Evolutionary conservation across 2,113 vertebrate genomes (phyloP).

Genomic region (Poecilia latipinna): DNA sequence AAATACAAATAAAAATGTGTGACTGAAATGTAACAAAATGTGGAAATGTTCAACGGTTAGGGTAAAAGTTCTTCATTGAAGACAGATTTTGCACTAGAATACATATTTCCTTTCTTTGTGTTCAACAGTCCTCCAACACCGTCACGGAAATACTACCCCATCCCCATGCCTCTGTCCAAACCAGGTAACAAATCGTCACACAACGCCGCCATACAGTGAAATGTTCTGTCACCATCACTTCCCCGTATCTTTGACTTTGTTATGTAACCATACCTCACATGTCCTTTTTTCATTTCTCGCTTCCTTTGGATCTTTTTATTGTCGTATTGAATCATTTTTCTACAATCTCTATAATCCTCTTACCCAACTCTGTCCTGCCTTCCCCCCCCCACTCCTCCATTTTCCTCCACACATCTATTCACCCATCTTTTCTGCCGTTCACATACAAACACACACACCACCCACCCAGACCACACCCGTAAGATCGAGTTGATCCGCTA

Average conservation of each 20-base stretch:
- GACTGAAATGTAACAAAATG: background rate
- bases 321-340: conserved; percentile 34
- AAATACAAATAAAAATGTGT: background rate
- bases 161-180: conserved; percentile 97
- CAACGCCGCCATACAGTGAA: background rate
- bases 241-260: conserved; percentile 8
- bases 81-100: background rate
- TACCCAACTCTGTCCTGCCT: conserved; percentile 47
- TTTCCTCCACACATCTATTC: background rate
- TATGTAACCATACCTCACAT: conserved; percentile 74
- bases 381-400: conserved; percentile 4
- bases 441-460: background rate
- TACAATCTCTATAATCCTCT: conserved; percentile 38
- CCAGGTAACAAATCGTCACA: conserved; percentile 84
- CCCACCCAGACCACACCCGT: conserved; percentile 87
- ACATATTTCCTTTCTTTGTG: conserved; percentile 9
- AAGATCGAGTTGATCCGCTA: conserved; percentile 92
- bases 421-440: conserved; percentile 18
- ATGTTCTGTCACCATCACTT: conserved; percentile 26
- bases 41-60: background rate
- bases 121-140: conserved; percentile 86
- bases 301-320: conserved; percentile 55
- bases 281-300: conserved; percentile 64
- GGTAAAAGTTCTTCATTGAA: background rate
- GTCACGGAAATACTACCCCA: conserved; percentile 92